Evolutionary conservation across 2,797 vertebrate genomes (phyloP), one percentile per base, ranked within the genome.

Genomic region (Ctenopoma kingsleyae): DNA sequence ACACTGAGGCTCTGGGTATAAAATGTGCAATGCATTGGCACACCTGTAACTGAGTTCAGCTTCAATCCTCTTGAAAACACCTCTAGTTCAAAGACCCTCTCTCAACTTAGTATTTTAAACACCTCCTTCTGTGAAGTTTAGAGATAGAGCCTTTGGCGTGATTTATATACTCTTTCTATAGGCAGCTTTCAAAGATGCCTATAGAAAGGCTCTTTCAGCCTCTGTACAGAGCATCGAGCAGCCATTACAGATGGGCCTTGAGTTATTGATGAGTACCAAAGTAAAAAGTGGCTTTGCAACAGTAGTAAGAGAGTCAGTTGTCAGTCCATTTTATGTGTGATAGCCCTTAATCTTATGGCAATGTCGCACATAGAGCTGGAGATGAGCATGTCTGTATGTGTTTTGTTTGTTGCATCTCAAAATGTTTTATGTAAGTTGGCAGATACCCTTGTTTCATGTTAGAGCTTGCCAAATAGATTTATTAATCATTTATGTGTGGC

Each of bases 151-250:
- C 83, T 85, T 83, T 71, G 53, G 54, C 63, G 47, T 81, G 80
- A 89, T 86, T 86, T 75, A 84, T 80, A 41, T 40, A 70, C 48
- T 68, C 49, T 53, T 67, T 36, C 60, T 49, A 58, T 82, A 78
- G 40, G 47, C 20, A 25, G 22, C 67, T 83, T 74, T n/a, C n/a
- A n/a, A n/a, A n/a, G n/a, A n/a, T n/a, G n/a, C n/a, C n/a, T n/a
- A n/a, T n/a, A n/a, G n/a, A n/a, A n/a, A n/a, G n/a, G n/a, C n/a
- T n/a, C n/a, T n/a, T n/a, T 87, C 63, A 59, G 38, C 62, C 52
- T 86, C 73, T 88, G 85, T 85, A 71, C 83, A 71, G 73, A 82
- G 78, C 75, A 75, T 77, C 70, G 65, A 66, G 71, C 80, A 63
- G 69, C 64, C 67, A 72, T 87, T 86, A 74, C 68, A 65, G 64